These are phyloP conservation scores for Leptopilina boulardi DNA, from an alignment of 1,140 invertebrate genomes.

Conservation along the genomic window DNA sequence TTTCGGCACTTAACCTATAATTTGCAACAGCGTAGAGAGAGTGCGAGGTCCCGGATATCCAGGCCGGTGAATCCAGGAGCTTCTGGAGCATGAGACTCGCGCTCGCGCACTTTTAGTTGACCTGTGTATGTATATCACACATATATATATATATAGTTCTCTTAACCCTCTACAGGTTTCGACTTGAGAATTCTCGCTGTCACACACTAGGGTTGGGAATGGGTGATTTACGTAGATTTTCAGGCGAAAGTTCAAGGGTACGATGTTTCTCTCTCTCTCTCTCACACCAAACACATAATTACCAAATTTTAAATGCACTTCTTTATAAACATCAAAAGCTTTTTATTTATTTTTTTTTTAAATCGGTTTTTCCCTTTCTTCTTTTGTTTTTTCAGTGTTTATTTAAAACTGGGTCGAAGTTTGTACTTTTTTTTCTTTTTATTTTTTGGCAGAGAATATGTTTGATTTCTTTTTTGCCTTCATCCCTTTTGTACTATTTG, in stretches of 20 bases:
- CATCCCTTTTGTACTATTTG: not conserved
- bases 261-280: no score
- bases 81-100: slow-evolving; percentile 20
- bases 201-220: not conserved
- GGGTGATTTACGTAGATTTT: not conserved
- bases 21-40: not conserved
- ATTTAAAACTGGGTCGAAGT: slow-evolving; percentile 6
- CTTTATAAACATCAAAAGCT: not conserved
- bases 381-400: not conserved
- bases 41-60: slow-evolving; percentile 25
- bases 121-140: slow-evolving; percentile 6
- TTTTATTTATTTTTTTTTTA: not conserved
- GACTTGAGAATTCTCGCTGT: not conserved
- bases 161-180: not conserved
- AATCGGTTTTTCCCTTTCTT: not conserved
- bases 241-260: not conserved
- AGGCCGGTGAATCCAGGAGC: slow-evolving; percentile 8
- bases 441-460: not conserved
- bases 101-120: slow-evolving; percentile 30
- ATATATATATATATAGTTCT: not conserved
- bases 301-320: not conserved
- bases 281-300: slow-evolving; percentile 1
- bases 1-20: slow-evolving; percentile 15
- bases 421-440: not conserved
- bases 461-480: not conserved